A percentile compares a stretch with the other conserved stretches of the same genome.
Evolutionary conservation across 2,888 invertebrate species (phyloP).

Genomic region (Pristionchus arcanus): DNA sequence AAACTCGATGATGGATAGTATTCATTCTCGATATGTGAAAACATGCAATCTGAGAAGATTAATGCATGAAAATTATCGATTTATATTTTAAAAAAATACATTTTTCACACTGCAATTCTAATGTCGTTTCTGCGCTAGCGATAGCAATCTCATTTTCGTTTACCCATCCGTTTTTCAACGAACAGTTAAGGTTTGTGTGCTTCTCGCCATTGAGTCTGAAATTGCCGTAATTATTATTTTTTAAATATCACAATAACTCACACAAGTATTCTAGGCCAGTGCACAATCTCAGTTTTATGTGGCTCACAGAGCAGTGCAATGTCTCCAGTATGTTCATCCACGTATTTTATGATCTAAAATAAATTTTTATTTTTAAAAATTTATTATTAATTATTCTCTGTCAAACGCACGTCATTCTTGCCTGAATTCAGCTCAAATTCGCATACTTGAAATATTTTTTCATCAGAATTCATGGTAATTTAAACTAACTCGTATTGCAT

Average conservation of each 20-base stretch:
- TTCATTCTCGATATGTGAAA: too few relatives aligned
- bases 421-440: neutral
- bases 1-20: too few relatives aligned
- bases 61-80: too few relatives aligned
- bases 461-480: too few relatives aligned
- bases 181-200: neutral
- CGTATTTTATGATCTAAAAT: neutral
- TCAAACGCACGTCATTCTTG: too few relatives aligned
- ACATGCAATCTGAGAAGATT: too few relatives aligned
- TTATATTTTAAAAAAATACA: neutral
- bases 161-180: neutral
- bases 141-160: neutral
- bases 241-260: neutral
- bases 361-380: too few relatives aligned
- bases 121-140: neutral
- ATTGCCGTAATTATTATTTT: neutral
- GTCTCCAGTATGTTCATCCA: neutral
- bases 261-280: too few relatives aligned
- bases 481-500: neutral
- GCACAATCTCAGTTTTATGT: too few relatives aligned
- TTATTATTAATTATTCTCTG: too few relatives aligned
- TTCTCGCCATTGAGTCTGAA: neutral
- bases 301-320: too few relatives aligned
- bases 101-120: neutral
- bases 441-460: neutral